These are phyloP conservation scores for Sebastes oblongus DNA, from an alignment of 2,797 vertebrate genomes.

Conservation along the genomic window DNA sequence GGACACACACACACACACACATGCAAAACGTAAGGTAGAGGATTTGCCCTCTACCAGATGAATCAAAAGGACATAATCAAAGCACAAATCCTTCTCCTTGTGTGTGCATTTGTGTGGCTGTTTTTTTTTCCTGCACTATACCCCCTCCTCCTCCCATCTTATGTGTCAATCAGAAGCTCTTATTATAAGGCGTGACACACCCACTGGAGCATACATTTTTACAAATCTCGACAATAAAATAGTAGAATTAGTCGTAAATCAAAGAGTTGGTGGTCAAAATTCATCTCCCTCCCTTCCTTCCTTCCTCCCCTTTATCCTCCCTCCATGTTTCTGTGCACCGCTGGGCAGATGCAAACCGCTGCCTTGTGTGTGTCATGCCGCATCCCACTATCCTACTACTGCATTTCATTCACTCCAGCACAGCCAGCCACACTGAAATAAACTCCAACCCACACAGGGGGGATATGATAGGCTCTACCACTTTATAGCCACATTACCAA, in stretches of 20 bases:
- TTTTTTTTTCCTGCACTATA: background rate
- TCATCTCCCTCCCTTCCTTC: background rate
- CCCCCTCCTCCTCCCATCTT: constrained; percentile 51
- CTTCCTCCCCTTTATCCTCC: constrained; percentile 13
- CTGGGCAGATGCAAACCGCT: constrained; percentile 67
- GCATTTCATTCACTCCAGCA: constrained; percentile 49
- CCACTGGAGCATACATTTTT: constrained; percentile 46
- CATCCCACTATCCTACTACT: constrained; percentile 52
- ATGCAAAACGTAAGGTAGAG: constrained; percentile 1
- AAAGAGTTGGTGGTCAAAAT: background rate
- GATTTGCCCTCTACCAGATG: constrained; percentile 36
- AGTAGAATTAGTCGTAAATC: constrained; percentile 32
- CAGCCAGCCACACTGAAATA: constrained; percentile 20
- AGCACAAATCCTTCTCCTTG: constrained; percentile 36
- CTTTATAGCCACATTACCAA: constrained; percentile 21
- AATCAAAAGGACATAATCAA: constrained; percentile 53
- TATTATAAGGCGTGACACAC: constrained; percentile 61
- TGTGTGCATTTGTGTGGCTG: background rate
- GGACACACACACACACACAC: background rate
- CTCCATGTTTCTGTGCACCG: constrained; percentile 39
- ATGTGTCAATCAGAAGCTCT: constrained; percentile 62
- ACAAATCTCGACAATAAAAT: constrained; percentile 14
- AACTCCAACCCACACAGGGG: constrained; percentile 36
- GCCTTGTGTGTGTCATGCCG: constrained; percentile 44
- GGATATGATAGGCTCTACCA: constrained; percentile 1